Percentiles rank a stretch among this genome's conserved stretches.
Evolutionary conservation across 2,888 invertebrate genomes (phyloP).

Genomic region (Platynereis dumerilii): DNA sequence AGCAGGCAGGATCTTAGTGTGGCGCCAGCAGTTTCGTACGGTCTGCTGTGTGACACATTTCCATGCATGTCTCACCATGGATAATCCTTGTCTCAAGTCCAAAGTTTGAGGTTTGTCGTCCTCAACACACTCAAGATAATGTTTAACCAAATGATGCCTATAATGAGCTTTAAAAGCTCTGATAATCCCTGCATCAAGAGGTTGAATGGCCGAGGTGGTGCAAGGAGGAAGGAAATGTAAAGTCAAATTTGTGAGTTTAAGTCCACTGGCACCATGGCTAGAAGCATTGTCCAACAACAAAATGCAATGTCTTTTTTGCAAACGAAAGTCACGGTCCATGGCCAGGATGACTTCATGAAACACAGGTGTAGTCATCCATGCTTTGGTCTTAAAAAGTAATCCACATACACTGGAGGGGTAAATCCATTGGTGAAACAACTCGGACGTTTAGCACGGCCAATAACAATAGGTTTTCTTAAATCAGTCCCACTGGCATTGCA

Average conservation of each 20-base stretch:
- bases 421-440: conserved; percentile 27
- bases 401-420: conserved; percentile 23
- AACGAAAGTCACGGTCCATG: conserved; percentile 23
- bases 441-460: conserved; percentile 11
- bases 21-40: neutral
- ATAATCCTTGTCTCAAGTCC: conserved; percentile 24
- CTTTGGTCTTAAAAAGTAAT: conserved; percentile 31
- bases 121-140: conserved; percentile 28
- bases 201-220: conserved; percentile 37
- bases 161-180: conserved; percentile 29
- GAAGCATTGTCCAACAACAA: conserved; percentile 36
- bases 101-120: conserved; percentile 24
- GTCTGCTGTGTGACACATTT: conserved; percentile 14
- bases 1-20: conserved; percentile 1
- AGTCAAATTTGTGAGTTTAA: conserved; percentile 26
- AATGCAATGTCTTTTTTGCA: conserved; percentile 20
- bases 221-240: conserved; percentile 36
- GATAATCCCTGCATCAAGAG: conserved; percentile 39
- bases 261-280: conserved; percentile 21
- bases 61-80: conserved; percentile 32
- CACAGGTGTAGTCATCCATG: conserved; percentile 37
- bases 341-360: conserved; percentile 32
- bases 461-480: conserved; percentile 34
- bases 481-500: conserved; percentile 28
- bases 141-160: conserved; percentile 22